Evolutionary conservation across 2,888 invertebrate genomes (phyloP), one percentile per base, ranked within the genome.

Genomic region (Timema podura): DNA sequence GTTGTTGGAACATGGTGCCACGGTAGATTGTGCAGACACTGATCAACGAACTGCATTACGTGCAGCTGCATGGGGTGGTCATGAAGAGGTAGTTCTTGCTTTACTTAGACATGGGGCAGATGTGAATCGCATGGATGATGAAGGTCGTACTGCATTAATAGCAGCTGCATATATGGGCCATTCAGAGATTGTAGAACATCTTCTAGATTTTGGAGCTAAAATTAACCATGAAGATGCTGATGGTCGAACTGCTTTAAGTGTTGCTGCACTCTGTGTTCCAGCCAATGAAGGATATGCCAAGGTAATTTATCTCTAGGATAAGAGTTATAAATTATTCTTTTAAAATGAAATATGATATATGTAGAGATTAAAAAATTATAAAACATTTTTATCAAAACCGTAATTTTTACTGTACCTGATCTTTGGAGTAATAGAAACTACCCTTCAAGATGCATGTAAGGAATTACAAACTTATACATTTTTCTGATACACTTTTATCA

Each of bases 121-220:
- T 76, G 90, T 92, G 0, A 93, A 93, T 80, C 86, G 89, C 44
- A 91, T 93, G 5, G 97, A 97, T 81, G 90, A 92, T 48, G 95
- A 95, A 79, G 94, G 93, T 15, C 87, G 97, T 74, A 97, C 97
- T 0, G 95, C 97, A 0, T 85, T 97, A 61, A 92, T 97, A 66
- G 97, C 97, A 0, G 96, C 96, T 16, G 95, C 96, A 0, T 97
- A 96, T 82, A 97, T 96, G 96, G 95, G 95, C 0, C 95, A 96
- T 81, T 90, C 91, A n/a, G 93, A 93, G 77, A 95, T 95, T 73
- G 95, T 95, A 46, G 89, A 91, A 73, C 90, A 91, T 74, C 82
- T 96, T 59, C 82, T 96, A 10, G 91, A 92, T 76, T 90, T 89
- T 72, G 92, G 92, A 2, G 95, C 95, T 0, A 85, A 89, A 77